phyloP scores from a whole-genome alignment of 2,113 vertebrate genomes.

The Toxostoma redivivum region DNA sequence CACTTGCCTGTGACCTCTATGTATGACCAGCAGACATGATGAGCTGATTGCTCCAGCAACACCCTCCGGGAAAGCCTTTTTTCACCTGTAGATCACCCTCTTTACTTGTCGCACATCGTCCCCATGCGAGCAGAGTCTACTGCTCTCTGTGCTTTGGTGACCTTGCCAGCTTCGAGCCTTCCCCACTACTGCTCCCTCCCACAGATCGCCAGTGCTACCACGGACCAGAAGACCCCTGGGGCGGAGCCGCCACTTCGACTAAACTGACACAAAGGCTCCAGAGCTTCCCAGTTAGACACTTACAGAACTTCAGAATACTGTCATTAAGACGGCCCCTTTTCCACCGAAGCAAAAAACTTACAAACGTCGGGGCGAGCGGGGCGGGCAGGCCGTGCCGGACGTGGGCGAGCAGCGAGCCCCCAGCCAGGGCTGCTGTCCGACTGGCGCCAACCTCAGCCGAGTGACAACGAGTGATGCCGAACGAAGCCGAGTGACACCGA shows the following conservation, averaged over 20 bases:
- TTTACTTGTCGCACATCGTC: neutral
- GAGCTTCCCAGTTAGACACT: neutral
- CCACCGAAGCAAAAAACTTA: neutral
- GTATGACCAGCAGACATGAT: no score
- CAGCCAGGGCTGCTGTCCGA: no score
- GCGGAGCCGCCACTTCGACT: neutral
- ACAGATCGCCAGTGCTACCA: neutral
- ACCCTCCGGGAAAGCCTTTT: neutral
- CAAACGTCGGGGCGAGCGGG: fast-evolving
- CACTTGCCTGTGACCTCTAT: no score
- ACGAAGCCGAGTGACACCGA: neutral
- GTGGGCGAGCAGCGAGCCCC: neutral
- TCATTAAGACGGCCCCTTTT: neutral
- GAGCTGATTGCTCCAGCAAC: neutral
- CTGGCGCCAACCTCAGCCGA: no score
- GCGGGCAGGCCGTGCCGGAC: fast-evolving
- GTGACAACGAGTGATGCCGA: no score
- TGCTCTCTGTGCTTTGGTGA: neutral
- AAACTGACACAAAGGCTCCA: neutral
- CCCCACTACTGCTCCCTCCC: neutral
- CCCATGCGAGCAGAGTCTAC: neutral
- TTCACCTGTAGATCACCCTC: neutral
- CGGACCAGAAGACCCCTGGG: neutral
- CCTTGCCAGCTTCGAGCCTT: neutral
- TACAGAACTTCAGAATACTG: neutral